phyloP scores from a whole-genome alignment of 2,888 invertebrate species.

The Rhingia campestris region DNA sequence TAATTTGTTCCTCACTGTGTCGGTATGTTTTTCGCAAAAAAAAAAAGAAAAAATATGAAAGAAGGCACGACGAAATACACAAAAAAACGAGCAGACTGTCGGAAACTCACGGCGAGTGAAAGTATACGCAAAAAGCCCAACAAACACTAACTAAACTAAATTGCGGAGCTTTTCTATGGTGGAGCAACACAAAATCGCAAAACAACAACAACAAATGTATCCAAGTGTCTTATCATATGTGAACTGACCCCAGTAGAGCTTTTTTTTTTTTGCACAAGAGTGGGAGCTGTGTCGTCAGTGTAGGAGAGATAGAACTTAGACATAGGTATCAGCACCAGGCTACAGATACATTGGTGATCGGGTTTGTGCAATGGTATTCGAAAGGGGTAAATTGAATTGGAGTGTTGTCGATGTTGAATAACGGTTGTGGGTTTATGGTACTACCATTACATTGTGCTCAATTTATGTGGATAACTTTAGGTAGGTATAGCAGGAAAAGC shows the following conservation, averaged over 20 bases:
- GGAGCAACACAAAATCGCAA: slow-evolving; percentile 50
- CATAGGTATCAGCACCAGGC: background rate
- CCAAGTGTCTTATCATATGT: slow-evolving; percentile 46
- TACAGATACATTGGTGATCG: background rate
- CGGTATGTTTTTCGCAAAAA: slow-evolving; percentile 56
- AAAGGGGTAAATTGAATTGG: background rate
- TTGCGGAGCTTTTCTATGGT: slow-evolving; percentile 62
- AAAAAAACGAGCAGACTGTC: slow-evolving; percentile 66
- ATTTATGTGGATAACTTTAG: no score
- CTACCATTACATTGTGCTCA: no score
- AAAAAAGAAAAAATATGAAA: slow-evolving; percentile 26
- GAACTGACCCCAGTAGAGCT: slow-evolving; percentile 68
- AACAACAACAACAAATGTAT: slow-evolving; percentile 39
- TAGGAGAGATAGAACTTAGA: slow-evolving; percentile 49
- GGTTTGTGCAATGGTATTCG: background rate
- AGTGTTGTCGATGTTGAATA: background rate
- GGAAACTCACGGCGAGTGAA: slow-evolving; percentile 73
- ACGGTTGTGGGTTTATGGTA: no score
- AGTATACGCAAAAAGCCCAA: slow-evolving; percentile 74
- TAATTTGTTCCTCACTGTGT: slow-evolving; percentile 35
- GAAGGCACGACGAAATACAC: slow-evolving; percentile 3
- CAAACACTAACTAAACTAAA: slow-evolving; percentile 73
- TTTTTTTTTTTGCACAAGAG: slow-evolving; percentile 15
- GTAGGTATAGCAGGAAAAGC: no score
- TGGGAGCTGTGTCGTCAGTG: slow-evolving; percentile 8